Conservation (phyloP, 2,888 invertebrate species). For the Tenthredo notha region DNA sequence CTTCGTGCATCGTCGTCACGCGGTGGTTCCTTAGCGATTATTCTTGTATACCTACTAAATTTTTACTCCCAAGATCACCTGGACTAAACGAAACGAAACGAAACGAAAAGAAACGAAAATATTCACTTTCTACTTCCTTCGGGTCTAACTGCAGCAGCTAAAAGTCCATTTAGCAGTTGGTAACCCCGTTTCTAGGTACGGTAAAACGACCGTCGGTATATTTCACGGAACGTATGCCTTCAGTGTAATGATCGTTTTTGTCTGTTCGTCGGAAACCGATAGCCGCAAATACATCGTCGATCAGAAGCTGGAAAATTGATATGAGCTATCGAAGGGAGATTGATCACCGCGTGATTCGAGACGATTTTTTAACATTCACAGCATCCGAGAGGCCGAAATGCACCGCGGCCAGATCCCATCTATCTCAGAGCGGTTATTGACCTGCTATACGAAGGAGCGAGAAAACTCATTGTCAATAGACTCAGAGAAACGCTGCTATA, state of each 20-base stretch:
- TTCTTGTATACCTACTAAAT: not conserved
- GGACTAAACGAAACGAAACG: too few relatives aligned
- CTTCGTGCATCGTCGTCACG: conserved; percentile 7
- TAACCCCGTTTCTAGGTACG: not conserved
- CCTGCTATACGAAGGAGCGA: not conserved
- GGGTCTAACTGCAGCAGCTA: not conserved
- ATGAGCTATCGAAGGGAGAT: not conserved
- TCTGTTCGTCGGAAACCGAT: not conserved
- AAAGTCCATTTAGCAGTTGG: conserved; percentile 1
- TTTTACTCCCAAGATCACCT: not conserved
- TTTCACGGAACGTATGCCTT: not conserved
- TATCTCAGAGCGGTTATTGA: not conserved
- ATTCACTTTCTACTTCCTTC: not conserved
- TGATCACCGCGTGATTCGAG: not conserved
- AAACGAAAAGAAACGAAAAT: not conserved
- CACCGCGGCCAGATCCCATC: not conserved
- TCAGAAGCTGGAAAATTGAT: not conserved
- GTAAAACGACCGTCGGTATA: conserved; percentile 4
- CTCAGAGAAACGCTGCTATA: not conserved
- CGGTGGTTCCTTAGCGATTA: not conserved
- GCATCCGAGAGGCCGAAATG: not conserved
- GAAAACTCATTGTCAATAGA: conserved; percentile 9
- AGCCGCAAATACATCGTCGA: not conserved
- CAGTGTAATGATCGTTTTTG: not conserved
- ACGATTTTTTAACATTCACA: not conserved